These are phyloP conservation scores for Drosophila kurseongensis DNA, from an alignment of 1,140 invertebrate species.

Conservation along the genomic window DNA sequence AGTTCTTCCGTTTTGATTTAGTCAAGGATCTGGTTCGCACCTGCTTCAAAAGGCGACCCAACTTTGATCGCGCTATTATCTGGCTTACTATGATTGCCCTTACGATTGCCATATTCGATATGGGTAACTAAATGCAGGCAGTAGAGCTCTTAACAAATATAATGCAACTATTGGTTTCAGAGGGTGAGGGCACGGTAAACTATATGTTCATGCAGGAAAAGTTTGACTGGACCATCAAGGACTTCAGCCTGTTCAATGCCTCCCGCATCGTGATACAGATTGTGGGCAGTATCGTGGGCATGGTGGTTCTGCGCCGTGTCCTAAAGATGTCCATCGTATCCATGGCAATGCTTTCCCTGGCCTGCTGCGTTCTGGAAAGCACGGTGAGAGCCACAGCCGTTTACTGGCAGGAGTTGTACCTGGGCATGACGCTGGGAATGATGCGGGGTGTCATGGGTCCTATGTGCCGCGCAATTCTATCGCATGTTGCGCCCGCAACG, in stretches of 20 bases:
- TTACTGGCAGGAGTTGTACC: conserved; percentile 88
- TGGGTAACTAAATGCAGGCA: conserved; percentile 56
- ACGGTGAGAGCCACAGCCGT: conserved; percentile 86
- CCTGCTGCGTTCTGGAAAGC: conserved; percentile 84
- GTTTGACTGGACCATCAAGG: conserved; percentile 88
- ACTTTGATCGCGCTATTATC: conserved; percentile 87
- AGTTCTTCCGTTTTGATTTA: conserved; percentile 86
- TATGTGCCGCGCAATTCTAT: conserved; percentile 87
- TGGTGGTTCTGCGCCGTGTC: conserved; percentile 86
- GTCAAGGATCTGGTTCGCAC: conserved; percentile 87
- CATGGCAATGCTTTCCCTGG: conserved; percentile 71
- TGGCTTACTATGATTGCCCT: conserved; percentile 87
- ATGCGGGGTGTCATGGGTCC: conserved; percentile 87
- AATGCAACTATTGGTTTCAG: conserved; percentile 21
- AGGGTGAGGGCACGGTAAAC: conserved; percentile 85
- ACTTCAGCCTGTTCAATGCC: conserved; percentile 86
- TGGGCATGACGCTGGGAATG: conserved; percentile 85
- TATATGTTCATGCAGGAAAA: conserved; percentile 88
- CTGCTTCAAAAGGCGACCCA: conserved; percentile 87
- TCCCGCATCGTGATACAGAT: conserved; percentile 85
- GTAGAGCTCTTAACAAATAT: too few relatives aligned
- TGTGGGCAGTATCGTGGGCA: conserved; percentile 85
- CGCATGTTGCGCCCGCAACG: conserved; percentile 87
- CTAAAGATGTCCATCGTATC: conserved; percentile 70
- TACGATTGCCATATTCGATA: conserved; percentile 86